Conservation (phyloP, 2,888 invertebrate genomes). For the Argynnis bischoffii region DNA sequence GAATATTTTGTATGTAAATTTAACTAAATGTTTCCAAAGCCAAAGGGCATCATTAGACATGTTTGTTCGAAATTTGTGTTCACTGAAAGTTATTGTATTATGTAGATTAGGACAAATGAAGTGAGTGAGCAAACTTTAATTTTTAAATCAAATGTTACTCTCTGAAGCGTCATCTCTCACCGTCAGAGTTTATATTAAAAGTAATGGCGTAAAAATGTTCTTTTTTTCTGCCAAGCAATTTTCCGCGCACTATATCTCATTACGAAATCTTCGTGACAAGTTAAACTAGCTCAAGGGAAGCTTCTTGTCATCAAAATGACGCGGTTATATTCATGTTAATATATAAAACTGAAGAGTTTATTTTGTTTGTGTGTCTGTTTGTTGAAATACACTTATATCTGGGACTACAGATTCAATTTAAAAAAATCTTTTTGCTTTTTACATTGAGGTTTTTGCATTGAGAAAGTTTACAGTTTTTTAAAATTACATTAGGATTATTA, state of each 20-base stretch:
- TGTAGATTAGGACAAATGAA: conserved; percentile 6
- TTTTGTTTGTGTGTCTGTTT: too few species aligned
- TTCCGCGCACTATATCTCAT: neutral
- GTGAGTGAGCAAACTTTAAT: conserved; percentile 12
- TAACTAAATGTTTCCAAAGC: conserved; percentile 26
- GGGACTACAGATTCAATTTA: too few species aligned
- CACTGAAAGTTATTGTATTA: conserved; percentile 7
- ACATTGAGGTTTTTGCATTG: too few species aligned
- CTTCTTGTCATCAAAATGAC: too few species aligned
- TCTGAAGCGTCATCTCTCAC: neutral
- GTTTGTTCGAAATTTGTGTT: conserved; percentile 19
- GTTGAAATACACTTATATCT: too few species aligned
- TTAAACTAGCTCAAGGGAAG: too few species aligned
- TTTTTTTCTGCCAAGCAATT: too few species aligned
- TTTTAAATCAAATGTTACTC: conserved; percentile 8
- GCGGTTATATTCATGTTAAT: too few species aligned
- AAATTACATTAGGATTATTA: too few species aligned
- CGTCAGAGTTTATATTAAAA: conserved; percentile 10
- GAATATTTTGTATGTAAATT: conserved; percentile 23
- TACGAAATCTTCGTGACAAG: neutral
- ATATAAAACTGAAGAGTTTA: too few species aligned
- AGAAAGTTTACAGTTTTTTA: too few species aligned
- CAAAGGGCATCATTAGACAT: conserved; percentile 25
- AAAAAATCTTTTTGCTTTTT: too few species aligned
- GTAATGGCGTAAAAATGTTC: neutral